Evolutionary conservation across 2,113 vertebrate species (phyloP), one percentile per base, ranked within the genome.

Genomic region (Apistogramma diplotaenia): DNA sequence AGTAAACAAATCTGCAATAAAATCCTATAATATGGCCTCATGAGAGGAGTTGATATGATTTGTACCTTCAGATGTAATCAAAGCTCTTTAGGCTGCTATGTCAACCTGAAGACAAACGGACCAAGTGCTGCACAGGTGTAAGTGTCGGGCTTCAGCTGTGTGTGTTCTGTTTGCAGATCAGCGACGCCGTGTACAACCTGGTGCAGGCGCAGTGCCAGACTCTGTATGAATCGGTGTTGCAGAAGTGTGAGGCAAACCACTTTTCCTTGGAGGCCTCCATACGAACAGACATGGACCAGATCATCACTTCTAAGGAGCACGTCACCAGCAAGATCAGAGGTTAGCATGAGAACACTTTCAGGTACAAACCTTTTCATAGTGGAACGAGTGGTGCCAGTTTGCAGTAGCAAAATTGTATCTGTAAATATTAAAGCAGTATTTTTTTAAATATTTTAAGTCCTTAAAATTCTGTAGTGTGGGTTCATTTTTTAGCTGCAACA

Each of bases 231-330:
- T 93, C 91, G 0, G 74, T 87, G 0, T 60, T 95, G 67, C 88
- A 95, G 73, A 88, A 92, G 60, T 97, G 97, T 0, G 96, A 96
- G 76, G 87, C 71, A 31, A 92, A 94, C 54, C 87, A 93, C 74
- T 94, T 96, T 0, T 90, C 91, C 61, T 93, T 99, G 94, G 96
- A 98, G 86, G 93, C 96, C 8, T 92, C 93, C 82, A 97, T 99
- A 83, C 96, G 97, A 74, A 97, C 96, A 0, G 97, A 99, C 92
- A 97, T 99, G 97, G 98, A 99, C 92, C 98, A 99, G 94, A 97
- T 99, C 87, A 97, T 99, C 91, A 96, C 97, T 18, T 98, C 97
- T 18, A 99, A 98, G 92, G 98, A 99, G 87, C 97, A 98, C 27
- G 90, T 99, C 90, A 96, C 95, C 92, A 97, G 93, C 96, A 99